Base-by-base conservation (phyloP, 92 coral and sea anemone genomes). In the Porites cylindrica region DNA sequence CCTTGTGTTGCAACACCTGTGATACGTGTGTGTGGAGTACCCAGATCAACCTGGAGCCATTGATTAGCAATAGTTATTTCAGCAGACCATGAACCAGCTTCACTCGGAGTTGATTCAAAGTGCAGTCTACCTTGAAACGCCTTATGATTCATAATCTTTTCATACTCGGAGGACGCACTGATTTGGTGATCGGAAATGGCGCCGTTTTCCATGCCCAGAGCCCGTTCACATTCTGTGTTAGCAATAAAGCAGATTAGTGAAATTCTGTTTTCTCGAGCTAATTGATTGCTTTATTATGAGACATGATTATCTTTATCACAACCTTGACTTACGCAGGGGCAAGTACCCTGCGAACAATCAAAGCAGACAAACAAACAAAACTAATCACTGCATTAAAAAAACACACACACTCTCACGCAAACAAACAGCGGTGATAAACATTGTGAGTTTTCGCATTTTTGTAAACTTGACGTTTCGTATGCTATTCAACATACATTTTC, bases 1-100 rank as follows among this genome's bases (percentile, higher is more conserved):
- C 87, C 87, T 72, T 83, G 87, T 23, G 81, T 83, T 20, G 87
- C 87, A 5, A 83, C 78, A 62, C 72, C 38, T 23, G 77, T 71
- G 0, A 83, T 17, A 4, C 1, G 8, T 4, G 18, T 18, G 1
- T 60, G 13, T 17, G 10, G 24, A 10, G 1, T 14, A 1, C 18
- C 20, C 2, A 83, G 13, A 43, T 60, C 59, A 43, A 83, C 79
- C 20, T 83, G 78, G n/a, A 83, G 70, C 87, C 87, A 83, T 16
- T 24, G 81, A 52, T 59, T 0, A 18, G 14, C 12, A 17, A 72
- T 59, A 12, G 72, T 72, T 50, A 0, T 7, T 2, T 0, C 43
- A 26, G 81, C 72, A 59, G 61, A 56, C 87, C 87, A 83, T 1
- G 81, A 26, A 16, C 87, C 72, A 6, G 69, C 14, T 73, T 9